A percentile compares a stretch with the other conserved stretches of the same genome.
These are phyloP conservation scores for Falco rusticolus DNA, from an alignment of 2,797 vertebrate genomes.

Conservation along the genomic window DNA sequence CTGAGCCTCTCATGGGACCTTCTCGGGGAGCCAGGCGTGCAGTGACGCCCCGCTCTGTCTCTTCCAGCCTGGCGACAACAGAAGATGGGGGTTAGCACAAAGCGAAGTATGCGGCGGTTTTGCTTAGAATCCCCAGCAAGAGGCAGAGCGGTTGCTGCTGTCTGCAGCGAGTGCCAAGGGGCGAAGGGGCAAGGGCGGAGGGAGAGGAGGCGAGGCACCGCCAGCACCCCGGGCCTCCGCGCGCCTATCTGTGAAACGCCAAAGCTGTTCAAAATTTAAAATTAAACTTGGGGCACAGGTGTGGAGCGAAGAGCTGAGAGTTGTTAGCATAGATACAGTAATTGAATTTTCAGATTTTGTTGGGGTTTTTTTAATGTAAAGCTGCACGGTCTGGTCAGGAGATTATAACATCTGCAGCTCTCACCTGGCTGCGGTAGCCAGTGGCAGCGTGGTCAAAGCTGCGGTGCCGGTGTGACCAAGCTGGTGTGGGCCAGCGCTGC, in stretches of 20 bases:
- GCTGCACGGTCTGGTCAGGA: background rate
- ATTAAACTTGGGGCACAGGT: too few relatives aligned
- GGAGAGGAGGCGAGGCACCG: accelerated
- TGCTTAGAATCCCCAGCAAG: accelerated
- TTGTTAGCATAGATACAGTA: accelerated
- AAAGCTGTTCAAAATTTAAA: background rate
- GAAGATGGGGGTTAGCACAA: background rate
- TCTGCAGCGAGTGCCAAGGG: accelerated
- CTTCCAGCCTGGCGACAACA: accelerated
- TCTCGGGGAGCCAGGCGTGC: background rate
- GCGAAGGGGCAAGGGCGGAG: background rate
- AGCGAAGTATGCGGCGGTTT: background rate
- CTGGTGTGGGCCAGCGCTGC: background rate
- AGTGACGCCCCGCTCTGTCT: background rate
- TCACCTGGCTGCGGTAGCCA: background rate
- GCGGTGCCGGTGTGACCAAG: accelerated
- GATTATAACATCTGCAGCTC: background rate
- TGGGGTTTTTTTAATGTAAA: too few relatives aligned
- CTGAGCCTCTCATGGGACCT: background rate
- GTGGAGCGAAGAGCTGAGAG: accelerated
- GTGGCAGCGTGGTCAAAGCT: accelerated
- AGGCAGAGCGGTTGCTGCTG: accelerated
- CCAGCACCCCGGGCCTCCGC: accelerated
- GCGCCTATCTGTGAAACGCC: accelerated
- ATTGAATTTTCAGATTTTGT: background rate